A percentile compares a stretch with the other conserved stretches of the same genome.
phyloP scores from a whole-genome alignment of 1,140 invertebrate species.

The Aethina tumida region DNA sequence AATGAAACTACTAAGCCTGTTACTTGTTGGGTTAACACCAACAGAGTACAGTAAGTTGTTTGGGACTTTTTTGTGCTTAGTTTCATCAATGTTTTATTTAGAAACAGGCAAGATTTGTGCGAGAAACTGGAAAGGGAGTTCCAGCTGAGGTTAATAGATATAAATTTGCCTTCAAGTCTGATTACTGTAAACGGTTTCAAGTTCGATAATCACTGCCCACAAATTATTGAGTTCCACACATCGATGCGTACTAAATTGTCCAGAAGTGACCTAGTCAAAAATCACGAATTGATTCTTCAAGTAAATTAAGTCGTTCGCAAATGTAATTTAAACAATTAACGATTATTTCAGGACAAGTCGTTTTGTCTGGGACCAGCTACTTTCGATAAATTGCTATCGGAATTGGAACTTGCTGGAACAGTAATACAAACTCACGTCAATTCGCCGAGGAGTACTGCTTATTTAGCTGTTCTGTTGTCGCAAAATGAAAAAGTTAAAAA shows the following conservation, averaged over 20 bases:
- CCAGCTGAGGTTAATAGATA: slow-evolving; percentile 21
- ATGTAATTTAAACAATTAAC: slow-evolving; percentile 1
- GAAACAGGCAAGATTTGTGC: slow-evolving; percentile 21
- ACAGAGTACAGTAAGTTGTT: slow-evolving; percentile 48
- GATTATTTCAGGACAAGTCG: slow-evolving; percentile 52
- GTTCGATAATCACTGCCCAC: slow-evolving; percentile 59
- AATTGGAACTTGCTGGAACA: slow-evolving; percentile 54
- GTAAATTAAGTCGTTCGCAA: slow-evolving; percentile 32
- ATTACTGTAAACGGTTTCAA: slow-evolving; percentile 42
- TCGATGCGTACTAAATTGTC: slow-evolving; percentile 45
- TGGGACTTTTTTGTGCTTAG: neutral
- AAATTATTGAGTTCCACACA: slow-evolving; percentile 56
- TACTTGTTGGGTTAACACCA: slow-evolving; percentile 67
- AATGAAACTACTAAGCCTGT: slow-evolving; percentile 48
- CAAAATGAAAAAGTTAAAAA: slow-evolving; percentile 49
- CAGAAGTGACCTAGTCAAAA: slow-evolving; percentile 46
- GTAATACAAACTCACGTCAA: slow-evolving; percentile 64
- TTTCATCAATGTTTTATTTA: slow-evolving; percentile 11
- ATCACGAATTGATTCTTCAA: slow-evolving; percentile 49
- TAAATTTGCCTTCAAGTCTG: too few species aligned
- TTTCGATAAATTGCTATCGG: slow-evolving; percentile 52
- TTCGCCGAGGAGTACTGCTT: slow-evolving; percentile 62
- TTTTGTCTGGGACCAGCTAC: slow-evolving; percentile 64
- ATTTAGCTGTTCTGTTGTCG: slow-evolving; percentile 55
- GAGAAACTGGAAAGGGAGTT: slow-evolving; percentile 20